phyloP scores from a whole-genome alignment of 2,888 invertebrate species.

The Harpalus rubripes region DNA sequence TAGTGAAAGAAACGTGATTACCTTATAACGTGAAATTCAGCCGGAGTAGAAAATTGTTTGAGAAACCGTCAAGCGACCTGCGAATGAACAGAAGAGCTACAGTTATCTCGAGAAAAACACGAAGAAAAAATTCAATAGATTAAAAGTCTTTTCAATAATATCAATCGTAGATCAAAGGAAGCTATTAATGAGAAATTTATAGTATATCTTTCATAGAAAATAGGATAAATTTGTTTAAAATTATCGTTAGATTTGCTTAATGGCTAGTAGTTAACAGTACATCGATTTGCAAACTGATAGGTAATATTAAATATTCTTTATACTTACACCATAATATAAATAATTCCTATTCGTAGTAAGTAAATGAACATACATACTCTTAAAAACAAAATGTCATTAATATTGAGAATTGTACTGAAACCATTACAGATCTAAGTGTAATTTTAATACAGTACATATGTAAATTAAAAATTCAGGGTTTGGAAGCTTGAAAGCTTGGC shows the following conservation, averaged over 20 bases:
- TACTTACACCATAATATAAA: no score
- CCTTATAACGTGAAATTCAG: constrained; percentile 50
- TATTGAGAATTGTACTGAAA: no score
- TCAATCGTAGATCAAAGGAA: background rate
- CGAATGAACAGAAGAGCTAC: background rate
- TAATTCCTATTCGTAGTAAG: no score
- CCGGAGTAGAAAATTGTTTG: constrained; percentile 46
- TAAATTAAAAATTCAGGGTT: no score
- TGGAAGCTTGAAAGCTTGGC: no score
- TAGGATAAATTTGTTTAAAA: background rate
- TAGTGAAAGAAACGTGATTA: constrained; percentile 46
- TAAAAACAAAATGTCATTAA: no score
- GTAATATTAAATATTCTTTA: no score
- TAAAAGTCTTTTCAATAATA: background rate
- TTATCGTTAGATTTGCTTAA: background rate
- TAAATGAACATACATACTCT: no score
- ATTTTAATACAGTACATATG: no score
- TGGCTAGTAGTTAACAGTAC: background rate
- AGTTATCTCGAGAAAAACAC: constrained; percentile 14
- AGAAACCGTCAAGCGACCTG: background rate
- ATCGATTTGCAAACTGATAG: background rate
- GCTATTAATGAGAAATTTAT: background rate
- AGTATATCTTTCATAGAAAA: background rate
- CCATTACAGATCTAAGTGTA: no score
- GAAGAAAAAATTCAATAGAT: background rate